These are phyloP conservation scores for Xiphorhynchus erythropygius DNA, from an alignment of 2,797 vertebrate genomes.

Conservation along the genomic window DNA sequence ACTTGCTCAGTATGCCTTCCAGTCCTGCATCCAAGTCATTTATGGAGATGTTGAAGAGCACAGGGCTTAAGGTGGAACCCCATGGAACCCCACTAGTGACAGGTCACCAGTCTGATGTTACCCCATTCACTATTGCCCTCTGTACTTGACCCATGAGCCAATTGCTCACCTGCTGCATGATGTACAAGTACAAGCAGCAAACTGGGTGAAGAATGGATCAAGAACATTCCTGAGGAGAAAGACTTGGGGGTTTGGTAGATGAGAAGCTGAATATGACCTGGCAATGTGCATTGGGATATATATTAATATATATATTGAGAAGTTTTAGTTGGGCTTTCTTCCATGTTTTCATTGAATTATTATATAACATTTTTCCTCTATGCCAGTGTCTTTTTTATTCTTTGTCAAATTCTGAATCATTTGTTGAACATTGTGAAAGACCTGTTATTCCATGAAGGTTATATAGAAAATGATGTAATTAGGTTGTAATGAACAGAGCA, in stretches of 20 bases:
- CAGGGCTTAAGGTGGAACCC: too few relatives aligned
- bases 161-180: too few relatives aligned
- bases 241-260: not conserved
- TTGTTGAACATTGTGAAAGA: not conserved
- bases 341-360: not conserved
- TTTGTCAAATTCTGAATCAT: not conserved
- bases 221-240: not conserved
- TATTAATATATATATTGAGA: not conserved
- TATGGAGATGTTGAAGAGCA: too few relatives aligned
- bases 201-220: not conserved
- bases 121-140: too few relatives aligned
- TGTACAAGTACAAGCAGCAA: not conserved
- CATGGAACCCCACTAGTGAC: too few relatives aligned
- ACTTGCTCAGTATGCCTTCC: too few relatives aligned
- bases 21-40: too few relatives aligned
- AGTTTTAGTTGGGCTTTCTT: not conserved
- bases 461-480: not conserved
- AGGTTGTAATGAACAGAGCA: not conserved
- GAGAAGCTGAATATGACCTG: rapidly evolving
- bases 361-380: not conserved
- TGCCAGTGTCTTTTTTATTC: not conserved
- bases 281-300: not conserved
- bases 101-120: too few relatives aligned
- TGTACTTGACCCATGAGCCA: too few relatives aligned
- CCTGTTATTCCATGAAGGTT: not conserved